Evolutionary conservation across 35 echinoderm and acorn worm species (phyloP).

Genomic region (Lytechinus pictus): DNA sequence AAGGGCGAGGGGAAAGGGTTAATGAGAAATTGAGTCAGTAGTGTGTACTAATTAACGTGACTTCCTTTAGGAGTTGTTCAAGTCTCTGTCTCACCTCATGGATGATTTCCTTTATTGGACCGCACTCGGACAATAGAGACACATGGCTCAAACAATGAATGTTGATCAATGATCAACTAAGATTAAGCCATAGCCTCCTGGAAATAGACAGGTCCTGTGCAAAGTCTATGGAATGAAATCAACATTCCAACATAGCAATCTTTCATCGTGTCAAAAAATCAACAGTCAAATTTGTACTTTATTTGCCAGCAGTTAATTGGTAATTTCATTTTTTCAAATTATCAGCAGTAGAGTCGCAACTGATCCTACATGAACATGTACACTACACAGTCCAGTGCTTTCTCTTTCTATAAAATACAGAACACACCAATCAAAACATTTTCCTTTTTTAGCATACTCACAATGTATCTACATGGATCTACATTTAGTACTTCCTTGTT

Average conservation of each 20-base stretch:
- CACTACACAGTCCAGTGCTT: not conserved
- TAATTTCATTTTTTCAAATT: too few relatives aligned
- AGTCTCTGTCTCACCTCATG: not conserved
- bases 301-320: too few relatives aligned
- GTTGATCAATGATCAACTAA: not conserved
- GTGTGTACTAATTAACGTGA: conserved; percentile 17
- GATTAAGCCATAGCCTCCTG: not conserved
- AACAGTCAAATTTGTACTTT: too few relatives aligned
- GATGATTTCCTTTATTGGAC: not conserved
- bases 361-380: too few relatives aligned
- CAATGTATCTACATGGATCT: too few relatives aligned
- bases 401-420: not conserved
- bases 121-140: not conserved
- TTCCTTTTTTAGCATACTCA: not conserved
- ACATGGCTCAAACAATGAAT: not conserved
- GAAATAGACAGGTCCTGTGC: not conserved
- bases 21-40: not conserved
- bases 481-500: not conserved
- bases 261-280: not conserved
- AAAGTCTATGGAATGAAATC: not conserved
- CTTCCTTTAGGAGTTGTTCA: not conserved
- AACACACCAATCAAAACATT: not conserved
- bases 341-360: too few relatives aligned
- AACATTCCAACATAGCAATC: not conserved
- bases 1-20: not conserved